Evolutionary conservation across 2,888 invertebrate genomes (phyloP).

Genomic region (Auanema freiburgensis): DNA sequence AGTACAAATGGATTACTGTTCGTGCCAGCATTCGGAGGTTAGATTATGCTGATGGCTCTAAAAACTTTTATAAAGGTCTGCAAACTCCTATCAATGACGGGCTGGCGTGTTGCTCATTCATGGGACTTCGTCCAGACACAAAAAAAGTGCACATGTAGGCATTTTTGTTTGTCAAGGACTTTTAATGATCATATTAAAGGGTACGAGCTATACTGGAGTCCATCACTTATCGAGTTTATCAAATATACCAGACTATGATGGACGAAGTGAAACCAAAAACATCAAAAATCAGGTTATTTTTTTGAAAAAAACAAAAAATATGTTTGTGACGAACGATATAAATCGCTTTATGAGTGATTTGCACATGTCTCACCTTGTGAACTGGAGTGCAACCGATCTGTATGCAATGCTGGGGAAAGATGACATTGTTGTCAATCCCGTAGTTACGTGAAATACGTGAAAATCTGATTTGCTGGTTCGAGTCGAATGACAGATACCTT

Average conservation of each 20-base stretch:
- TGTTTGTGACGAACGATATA: neutral
- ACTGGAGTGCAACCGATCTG: neutral
- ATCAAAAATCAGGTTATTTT: neutral
- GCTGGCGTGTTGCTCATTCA: conserved; percentile 80
- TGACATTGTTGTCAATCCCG: neutral
- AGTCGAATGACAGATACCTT: conserved; percentile 7
- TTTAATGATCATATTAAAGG: conserved; percentile 24
- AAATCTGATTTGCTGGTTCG: too few relatives aligned
- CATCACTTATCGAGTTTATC: conserved; percentile 79
- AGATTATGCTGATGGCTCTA: neutral
- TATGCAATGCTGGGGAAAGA: neutral
- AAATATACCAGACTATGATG: conserved; percentile 77
- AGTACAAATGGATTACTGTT: conserved; percentile 71
- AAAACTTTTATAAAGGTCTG: conserved; percentile 21
- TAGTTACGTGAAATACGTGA: neutral
- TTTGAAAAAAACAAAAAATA: neutral
- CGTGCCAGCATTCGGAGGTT: conserved; percentile 84
- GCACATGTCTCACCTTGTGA: neutral
- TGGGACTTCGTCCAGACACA: conserved; percentile 77
- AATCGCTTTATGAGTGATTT: neutral
- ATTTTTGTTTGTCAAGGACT: neutral
- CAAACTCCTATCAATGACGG: conserved; percentile 88
- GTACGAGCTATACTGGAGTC: conserved; percentile 83
- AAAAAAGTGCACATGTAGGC: conserved; percentile 68
- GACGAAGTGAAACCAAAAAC: conserved; percentile 72